Evolutionary conservation across 2,888 invertebrate genomes (phyloP).

Genomic region (Drosophila silvestris): DNA sequence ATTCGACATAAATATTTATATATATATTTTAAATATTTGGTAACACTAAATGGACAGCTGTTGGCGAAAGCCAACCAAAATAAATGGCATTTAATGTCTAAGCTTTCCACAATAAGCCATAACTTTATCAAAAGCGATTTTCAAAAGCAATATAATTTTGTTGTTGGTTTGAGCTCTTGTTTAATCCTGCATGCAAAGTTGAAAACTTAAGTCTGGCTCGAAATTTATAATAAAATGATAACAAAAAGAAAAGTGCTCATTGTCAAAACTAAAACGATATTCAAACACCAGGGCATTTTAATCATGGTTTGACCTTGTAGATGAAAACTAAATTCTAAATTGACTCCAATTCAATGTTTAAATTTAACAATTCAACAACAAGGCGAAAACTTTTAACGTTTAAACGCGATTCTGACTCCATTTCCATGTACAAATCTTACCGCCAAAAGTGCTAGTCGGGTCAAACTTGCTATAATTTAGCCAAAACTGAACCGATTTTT

Average conservation of each 20-base stretch:
- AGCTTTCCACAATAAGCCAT: not conserved
- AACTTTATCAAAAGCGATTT: not conserved
- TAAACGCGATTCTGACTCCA: not conserved
- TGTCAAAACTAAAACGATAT: too few relatives aligned
- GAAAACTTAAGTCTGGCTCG: too few relatives aligned
- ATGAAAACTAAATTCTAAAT: not conserved
- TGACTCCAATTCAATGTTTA: not conserved
- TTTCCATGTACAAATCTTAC: not conserved
- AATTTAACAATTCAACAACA: not conserved
- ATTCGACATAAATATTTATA: slow-evolving; percentile 12
- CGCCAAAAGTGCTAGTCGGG: not conserved
- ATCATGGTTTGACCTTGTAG: not conserved
- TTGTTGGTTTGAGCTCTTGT: not conserved
- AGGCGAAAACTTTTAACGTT: too few relatives aligned
- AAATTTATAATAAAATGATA: too few relatives aligned
- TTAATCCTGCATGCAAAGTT: not conserved
- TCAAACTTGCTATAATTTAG: not conserved
- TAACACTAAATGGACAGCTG: not conserved
- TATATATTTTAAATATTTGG: not conserved
- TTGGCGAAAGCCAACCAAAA: not conserved
- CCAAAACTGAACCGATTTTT: not conserved
- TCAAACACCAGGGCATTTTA: not conserved
- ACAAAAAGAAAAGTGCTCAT: too few relatives aligned
- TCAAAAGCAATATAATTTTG: not conserved
- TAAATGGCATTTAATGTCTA: not conserved